Percentiles rank a stretch among this genome's conserved stretches.
These are phyloP conservation scores for Falco concolor DNA, from an alignment of 2,797 vertebrate genomes.

Conservation along the genomic window DNA sequence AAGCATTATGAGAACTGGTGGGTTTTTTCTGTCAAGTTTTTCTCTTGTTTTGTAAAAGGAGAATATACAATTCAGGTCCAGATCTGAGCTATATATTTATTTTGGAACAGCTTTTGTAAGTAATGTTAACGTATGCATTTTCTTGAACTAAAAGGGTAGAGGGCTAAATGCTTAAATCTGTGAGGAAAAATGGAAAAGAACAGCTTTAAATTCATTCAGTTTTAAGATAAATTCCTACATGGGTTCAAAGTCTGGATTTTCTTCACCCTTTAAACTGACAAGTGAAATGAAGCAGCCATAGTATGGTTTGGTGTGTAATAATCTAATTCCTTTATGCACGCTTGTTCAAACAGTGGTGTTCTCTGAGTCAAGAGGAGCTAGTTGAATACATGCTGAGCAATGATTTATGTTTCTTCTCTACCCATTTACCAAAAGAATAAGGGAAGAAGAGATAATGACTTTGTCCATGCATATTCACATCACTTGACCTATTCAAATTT, in stretches of 20 bases:
- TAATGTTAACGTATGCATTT: not conserved
- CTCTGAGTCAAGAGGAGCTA: not conserved
- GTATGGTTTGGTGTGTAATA: not conserved
- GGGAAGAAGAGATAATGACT: not conserved
- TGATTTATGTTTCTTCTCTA: not conserved
- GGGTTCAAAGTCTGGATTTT: not conserved
- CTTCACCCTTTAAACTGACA: not conserved
- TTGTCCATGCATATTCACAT: not conserved
- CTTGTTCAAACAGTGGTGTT: not conserved
- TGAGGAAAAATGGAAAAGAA: not conserved
- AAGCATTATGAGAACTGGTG: not conserved
- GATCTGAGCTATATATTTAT: not conserved
- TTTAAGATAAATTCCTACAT: not conserved
- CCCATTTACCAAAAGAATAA: not conserved
- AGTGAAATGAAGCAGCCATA: not conserved
- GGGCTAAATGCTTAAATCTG: not conserved
- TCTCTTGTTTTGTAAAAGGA: not conserved
- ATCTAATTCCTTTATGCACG: not conserved
- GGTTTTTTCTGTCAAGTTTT: not conserved
- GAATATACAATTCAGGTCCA: not conserved
- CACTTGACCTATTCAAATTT: not conserved
- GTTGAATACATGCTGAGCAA: not conserved
- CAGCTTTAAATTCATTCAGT: not conserved
- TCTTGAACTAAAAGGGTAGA: not conserved
- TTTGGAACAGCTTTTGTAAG: not conserved